phyloP scores from a whole-genome alignment of 2,797 vertebrate species.

The Hybognathus amarus region DNA sequence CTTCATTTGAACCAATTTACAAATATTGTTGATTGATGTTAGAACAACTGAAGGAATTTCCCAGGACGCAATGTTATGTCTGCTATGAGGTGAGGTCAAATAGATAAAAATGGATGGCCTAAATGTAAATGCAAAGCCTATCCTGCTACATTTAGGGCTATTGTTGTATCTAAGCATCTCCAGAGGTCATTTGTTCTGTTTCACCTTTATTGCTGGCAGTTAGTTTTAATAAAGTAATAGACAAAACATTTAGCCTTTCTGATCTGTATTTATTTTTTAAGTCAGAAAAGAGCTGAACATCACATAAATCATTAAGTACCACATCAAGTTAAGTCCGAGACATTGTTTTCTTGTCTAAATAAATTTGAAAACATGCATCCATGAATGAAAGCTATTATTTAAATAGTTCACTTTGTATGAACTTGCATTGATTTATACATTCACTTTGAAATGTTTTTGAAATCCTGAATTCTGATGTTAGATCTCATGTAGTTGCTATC shows the following conservation, averaged over 20 bases:
- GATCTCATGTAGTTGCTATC: slow-evolving; percentile 2
- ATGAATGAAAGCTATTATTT: background rate
- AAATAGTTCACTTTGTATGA: background rate
- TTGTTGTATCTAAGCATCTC: slow-evolving; percentile 20
- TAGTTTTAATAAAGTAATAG: background rate
- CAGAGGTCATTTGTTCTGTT: background rate
- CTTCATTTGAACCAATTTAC: background rate
- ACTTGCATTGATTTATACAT: slow-evolving; percentile 8
- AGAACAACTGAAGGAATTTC: background rate
- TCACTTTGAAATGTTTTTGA: background rate
- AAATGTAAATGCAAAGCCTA: background rate
- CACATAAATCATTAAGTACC: slow-evolving; percentile 18
- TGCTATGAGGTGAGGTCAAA: slow-evolving; percentile 22
- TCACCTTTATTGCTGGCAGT: background rate
- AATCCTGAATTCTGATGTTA: slow-evolving; percentile 1
- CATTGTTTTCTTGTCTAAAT: background rate
- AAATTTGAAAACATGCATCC: background rate
- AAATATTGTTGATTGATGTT: background rate
- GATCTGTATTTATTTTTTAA: slow-evolving; percentile 40
- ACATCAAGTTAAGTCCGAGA: slow-evolving; percentile 14
- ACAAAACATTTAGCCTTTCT: background rate
- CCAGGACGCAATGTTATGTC: background rate
- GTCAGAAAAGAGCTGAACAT: slow-evolving; percentile 23
- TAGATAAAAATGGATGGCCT: background rate
- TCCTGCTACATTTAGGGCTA: background rate